These are phyloP conservation scores for Gambusia affinis DNA, from an alignment of 2,113 vertebrate genomes.

Conservation along the genomic window DNA sequence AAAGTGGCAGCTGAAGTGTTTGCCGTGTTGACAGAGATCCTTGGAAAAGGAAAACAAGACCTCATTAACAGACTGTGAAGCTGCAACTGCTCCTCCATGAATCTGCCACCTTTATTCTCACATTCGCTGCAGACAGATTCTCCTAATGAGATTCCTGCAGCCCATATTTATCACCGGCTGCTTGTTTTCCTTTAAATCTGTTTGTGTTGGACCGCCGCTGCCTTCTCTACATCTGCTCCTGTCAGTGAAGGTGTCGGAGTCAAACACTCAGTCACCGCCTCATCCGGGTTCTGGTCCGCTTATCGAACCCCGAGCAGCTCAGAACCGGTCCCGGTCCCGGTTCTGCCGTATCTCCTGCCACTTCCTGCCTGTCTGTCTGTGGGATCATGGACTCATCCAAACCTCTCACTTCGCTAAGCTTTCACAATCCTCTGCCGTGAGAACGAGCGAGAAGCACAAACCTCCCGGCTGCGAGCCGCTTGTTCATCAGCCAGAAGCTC, in stretches of 20 bases:
- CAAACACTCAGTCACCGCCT: slow-evolving; percentile 37
- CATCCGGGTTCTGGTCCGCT: slow-evolving; percentile 31
- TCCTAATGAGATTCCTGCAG: not conserved
- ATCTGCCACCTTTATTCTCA: slow-evolving; percentile 5
- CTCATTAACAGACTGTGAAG: slow-evolving; percentile 9
- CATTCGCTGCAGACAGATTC: not conserved
- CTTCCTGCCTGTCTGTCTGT: slow-evolving; percentile 24
- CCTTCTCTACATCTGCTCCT: slow-evolving; percentile 2
- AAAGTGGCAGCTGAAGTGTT: not conserved
- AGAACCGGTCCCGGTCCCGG: slow-evolving; percentile 12
- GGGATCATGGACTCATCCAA: not conserved
- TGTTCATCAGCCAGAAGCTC: slow-evolving; percentile 1
- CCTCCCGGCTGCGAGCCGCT: not conserved
- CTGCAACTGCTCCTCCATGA: not conserved
- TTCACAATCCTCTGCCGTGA: not conserved
- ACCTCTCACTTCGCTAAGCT: slow-evolving; percentile 6
- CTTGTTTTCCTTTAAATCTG: slow-evolving; percentile 1
- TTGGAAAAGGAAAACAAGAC: not conserved
- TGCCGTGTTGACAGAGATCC: slow-evolving; percentile 1
- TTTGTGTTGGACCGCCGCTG: not conserved
- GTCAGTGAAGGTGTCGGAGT: slow-evolving; percentile 29
- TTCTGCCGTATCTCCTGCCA: slow-evolving; percentile 23
- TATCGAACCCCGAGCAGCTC: slow-evolving; percentile 19
- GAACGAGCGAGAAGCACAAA: too few species aligned
- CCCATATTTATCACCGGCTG: slow-evolving; percentile 18